Percentiles rank a stretch among this genome's conserved stretches.
These are phyloP conservation scores for Amphilophus citrinellus DNA, from an alignment of 2,113 vertebrate genomes.

Conservation along the genomic window DNA sequence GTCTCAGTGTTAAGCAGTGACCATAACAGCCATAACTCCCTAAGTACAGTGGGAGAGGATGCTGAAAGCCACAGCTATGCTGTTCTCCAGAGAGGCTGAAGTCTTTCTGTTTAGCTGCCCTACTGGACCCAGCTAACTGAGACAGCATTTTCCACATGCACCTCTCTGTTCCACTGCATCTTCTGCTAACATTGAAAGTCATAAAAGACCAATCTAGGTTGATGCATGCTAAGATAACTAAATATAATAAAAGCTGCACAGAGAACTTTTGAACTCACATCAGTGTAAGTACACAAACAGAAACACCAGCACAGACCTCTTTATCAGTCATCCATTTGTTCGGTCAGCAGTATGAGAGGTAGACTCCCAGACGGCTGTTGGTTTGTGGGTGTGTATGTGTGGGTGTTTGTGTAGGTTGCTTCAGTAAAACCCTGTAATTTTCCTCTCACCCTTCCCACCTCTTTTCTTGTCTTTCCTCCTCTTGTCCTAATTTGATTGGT, in stretches of 20 bases:
- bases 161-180: background rate
- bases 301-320: slow-evolving; percentile 33
- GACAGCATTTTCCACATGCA: background rate
- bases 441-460: background rate
- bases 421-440: background rate
- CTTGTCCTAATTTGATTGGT: background rate
- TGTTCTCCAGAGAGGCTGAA: slow-evolving; percentile 12
- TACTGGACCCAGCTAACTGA: background rate
- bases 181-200: background rate
- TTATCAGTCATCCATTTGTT: slow-evolving; percentile 61
- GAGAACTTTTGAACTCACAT: background rate
- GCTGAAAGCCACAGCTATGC: slow-evolving; percentile 33
- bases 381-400: slow-evolving; percentile 2
- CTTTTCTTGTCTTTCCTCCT: background rate
- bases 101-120: slow-evolving; percentile 15
- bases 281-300: slow-evolving; percentile 9
- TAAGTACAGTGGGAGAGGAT: slow-evolving; percentile 27
- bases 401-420: background rate
- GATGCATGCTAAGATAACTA: background rate
- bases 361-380: slow-evolving; percentile 54
- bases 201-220: background rate
- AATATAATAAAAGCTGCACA: background rate
- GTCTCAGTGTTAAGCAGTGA: slow-evolving; percentile 46
- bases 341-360: slow-evolving; percentile 53
- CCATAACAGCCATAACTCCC: slow-evolving; percentile 44